Conservation (phyloP, 2,797 vertebrate genomes). For the Picus viridis region DNA sequence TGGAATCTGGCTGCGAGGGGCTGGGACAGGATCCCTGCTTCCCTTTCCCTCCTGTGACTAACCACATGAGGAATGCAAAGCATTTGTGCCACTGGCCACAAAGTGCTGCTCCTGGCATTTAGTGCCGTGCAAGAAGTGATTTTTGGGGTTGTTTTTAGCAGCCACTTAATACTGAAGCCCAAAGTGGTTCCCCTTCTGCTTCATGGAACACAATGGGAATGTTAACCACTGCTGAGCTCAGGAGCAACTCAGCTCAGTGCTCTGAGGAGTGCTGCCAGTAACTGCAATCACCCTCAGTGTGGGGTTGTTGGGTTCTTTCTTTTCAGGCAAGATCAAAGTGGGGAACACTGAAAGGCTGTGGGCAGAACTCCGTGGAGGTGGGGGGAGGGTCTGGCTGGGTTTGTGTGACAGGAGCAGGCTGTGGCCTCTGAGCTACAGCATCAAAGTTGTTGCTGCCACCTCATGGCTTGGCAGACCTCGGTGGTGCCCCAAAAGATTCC, state of each 20-base stretch:
- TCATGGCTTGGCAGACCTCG: rapidly evolving
- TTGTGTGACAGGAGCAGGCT: neutral
- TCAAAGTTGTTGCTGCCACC: neutral
- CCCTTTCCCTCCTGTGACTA: neutral
- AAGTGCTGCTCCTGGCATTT: too few species aligned
- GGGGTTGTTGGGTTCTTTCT: neutral
- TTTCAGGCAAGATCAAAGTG: neutral
- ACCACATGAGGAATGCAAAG: neutral
- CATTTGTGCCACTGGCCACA: neutral
- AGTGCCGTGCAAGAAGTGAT: too few species aligned
- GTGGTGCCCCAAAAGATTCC: neutral
- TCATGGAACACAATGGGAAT: neutral
- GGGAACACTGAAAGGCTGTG: neutral
- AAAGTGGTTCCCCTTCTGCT: neutral
- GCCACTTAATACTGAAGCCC: too few species aligned
- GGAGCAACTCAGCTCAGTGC: neutral
- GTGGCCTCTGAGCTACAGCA: neutral
- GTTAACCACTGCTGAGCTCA: neutral
- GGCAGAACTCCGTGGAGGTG: neutral
- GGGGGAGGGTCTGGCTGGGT: neutral
- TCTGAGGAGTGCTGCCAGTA: neutral
- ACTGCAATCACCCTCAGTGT: neutral
- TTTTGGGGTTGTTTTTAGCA: too few species aligned
- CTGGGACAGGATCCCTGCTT: neutral
- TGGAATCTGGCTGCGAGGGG: neutral